Evolutionary conservation across 2,888 invertebrate genomes (phyloP), one percentile per base, ranked within the genome.

Genomic region (Lysandra coridon): DNA sequence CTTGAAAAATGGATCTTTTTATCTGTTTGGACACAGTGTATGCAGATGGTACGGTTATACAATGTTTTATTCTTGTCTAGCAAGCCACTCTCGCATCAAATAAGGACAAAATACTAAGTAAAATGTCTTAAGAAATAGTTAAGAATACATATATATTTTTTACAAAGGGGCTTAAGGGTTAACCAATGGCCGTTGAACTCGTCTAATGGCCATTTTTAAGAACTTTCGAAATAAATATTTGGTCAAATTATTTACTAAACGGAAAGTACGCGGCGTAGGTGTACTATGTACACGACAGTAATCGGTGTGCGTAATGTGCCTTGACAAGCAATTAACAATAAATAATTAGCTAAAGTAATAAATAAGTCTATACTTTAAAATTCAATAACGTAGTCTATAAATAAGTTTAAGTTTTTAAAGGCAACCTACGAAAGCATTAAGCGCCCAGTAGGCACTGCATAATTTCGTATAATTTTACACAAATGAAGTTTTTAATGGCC

Each of bases 401-500:
- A 10, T 7, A 44, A 44, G 44, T 53, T 53, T 4, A 14, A 14
- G 53, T 53, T 53, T 53, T 53, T 14, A 53, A 14, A 12, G 53
- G 53, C 53, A 53, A 14, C 14, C 14, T 53, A 53, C 44, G 14
- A 53, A 53, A 53, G 53, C 53, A 53, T 14, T 14, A 53, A 53
- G 53, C 14, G 14, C 44, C 44, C 53, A 14, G 14, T 64, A 30
- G 64, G 23, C 30, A 30, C 30, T 30, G 23, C 64, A 33, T 69
- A 69, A 14, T 33, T 69, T 69, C 14, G 23, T 64, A 73, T 79
- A 79, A 64, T 75, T 30, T 44, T 62, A 78, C 30, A 80, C 73
- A 77, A 78, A 80, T 80, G 74, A 79, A 74, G 64, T 78, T 79
- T 78, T 80, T 80, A 76, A 80, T 78, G 78, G 79, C 79, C 75